A percentile compares a stretch with the other conserved stretches of the same genome.
phyloP scores from a whole-genome alignment of 92 coral and sea anemone species.

The Desmophyllum pertusum region DNA sequence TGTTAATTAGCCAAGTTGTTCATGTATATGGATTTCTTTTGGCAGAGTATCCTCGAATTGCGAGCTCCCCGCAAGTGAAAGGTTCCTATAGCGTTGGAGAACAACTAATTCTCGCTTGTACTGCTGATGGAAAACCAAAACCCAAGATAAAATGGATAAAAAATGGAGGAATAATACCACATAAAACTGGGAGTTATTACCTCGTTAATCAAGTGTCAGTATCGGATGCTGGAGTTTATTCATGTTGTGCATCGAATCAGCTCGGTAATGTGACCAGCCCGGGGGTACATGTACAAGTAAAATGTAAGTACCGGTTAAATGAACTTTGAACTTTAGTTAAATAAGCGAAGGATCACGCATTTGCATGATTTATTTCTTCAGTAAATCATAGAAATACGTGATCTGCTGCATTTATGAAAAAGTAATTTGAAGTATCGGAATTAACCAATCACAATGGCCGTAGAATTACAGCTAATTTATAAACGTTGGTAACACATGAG shows the following conservation, averaged over 20 bases:
- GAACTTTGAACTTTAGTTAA: too few species aligned
- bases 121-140: not conserved
- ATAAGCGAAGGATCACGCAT: not conserved
- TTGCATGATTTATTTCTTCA: not conserved
- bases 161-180: conserved; percentile 4
- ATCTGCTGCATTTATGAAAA: too few species aligned
- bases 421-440: too few species aligned
- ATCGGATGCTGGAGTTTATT: conserved; percentile 17
- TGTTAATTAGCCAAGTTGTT: too few species aligned
- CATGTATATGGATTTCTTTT: not conserved
- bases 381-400: too few species aligned
- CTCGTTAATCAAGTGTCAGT: not conserved
- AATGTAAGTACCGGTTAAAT: conserved; percentile 21
- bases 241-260: conserved; percentile 9
- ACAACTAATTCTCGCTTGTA: not conserved
- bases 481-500: too few species aligned
- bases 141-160: conserved; percentile 25
- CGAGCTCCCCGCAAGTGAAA: not conserved
- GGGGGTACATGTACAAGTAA: conserved; percentile 9
- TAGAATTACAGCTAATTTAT: too few species aligned
- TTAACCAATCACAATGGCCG: too few species aligned
- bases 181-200: not conserved
- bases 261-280: conserved; percentile 16
- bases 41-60: conserved; percentile 24
- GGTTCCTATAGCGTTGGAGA: not conserved